phyloP scores from a whole-genome alignment of 2,797 vertebrate species.

The Erethizon dorsatum region DNA sequence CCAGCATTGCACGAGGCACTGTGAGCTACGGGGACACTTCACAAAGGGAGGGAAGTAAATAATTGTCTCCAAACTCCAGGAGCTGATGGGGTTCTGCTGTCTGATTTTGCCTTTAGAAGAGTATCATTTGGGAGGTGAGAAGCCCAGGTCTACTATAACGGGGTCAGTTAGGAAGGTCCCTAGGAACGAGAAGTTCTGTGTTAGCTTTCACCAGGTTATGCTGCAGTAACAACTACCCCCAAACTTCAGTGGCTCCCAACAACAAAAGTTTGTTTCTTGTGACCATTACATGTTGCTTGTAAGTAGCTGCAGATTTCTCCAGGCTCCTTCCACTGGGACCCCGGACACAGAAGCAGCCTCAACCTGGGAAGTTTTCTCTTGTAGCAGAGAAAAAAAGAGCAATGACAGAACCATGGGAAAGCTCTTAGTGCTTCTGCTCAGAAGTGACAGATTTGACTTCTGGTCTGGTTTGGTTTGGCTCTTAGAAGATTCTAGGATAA shows the following conservation, averaged over 20 bases:
- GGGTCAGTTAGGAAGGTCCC: neutral
- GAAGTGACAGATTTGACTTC: neutral
- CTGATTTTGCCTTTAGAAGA: neutral
- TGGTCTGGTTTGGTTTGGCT: neutral
- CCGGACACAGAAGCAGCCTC: neutral
- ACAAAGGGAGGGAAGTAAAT: neutral
- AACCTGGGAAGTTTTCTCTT: neutral
- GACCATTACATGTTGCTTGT: neutral
- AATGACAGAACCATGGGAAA: neutral
- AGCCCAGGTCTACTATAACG: neutral
- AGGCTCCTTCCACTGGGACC: neutral
- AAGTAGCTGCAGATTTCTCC: neutral
- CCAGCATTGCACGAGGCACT: neutral
- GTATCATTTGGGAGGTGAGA: neutral
- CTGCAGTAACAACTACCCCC: neutral
- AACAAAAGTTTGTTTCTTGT: neutral
- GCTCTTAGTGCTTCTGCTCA: neutral
- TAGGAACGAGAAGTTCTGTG: neutral
- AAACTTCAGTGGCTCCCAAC: neutral
- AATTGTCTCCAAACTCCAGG: neutral
- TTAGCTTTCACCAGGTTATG: neutral
- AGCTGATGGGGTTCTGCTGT: neutral
- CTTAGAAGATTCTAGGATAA: neutral
- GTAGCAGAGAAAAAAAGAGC: neutral
- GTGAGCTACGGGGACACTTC: neutral